Base-by-base conservation (phyloP, 2,797 vertebrate species). In the Setipinna tenuifilis region DNA sequence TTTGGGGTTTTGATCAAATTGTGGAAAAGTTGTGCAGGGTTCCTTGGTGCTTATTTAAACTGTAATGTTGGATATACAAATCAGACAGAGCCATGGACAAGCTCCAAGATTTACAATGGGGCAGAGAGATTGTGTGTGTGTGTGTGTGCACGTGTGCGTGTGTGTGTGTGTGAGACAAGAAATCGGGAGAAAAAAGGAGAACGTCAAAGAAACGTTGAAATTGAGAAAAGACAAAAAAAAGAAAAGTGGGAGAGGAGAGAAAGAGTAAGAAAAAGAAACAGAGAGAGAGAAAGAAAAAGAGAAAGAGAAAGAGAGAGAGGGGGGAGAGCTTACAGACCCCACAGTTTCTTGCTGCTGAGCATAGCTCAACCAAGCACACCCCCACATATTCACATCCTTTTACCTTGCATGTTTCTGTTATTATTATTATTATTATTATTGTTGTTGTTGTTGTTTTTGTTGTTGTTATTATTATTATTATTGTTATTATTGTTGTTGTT, bases 61-160 rank as follows among this genome's bases (percentile, higher is more conserved):
- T 91, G 92, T 91, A 93, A 94, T 88, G 91, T 91, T 90, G 92
- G 90, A 93, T 94, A 94, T 90, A 94, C 93, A 94, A 94, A 95
- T 94, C 91, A 93, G 92, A 87, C 83, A 14, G 65, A 85, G 50
- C 82, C 35, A 71, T 83, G 71, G 68, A 58, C 11, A 3, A 23
- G 11, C 35, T 58, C 68, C 48, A 57, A 21, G 3, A 84, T 75
- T 48, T 71, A 50, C 46, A 28, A 75, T 10, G 31, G 68, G 80
- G 28, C 23, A 28, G 62, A 28, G 65, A 35, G 14, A 14, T 0
- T 31, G 62, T 68, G 25, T 68, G 23, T 68, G 59, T 62, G 59
- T 62, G 59, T 62, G 21, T 62, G 59, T 62, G 59, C 23, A 21
- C 23, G 54, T 14, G 54, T 57, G 59, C n/a, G 59, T 59, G 58